A percentile compares a stretch with the other conserved stretches of the same genome.
Conservation (phyloP, 2,888 invertebrate genomes). For the Merodon equestris region DNA sequence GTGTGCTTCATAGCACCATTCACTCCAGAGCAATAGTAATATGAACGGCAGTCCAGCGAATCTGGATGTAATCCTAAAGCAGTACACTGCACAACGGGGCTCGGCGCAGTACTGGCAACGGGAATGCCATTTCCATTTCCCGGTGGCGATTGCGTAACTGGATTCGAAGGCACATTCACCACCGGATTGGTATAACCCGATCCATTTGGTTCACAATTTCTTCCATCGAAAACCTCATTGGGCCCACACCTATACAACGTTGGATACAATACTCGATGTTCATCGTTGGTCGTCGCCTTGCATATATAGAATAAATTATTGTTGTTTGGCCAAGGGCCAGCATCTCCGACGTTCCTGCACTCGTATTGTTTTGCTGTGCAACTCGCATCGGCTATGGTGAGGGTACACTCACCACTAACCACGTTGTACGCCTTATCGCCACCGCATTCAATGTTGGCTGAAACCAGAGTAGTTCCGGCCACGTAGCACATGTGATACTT, state of each 20-base stretch:
- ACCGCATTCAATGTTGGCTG: constrained; percentile 77
- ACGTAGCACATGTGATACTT: constrained; percentile 78
- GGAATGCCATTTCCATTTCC: neutral
- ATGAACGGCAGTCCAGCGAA: constrained; percentile 73
- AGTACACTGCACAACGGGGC: constrained; percentile 17
- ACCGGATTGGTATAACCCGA: too few relatives aligned
- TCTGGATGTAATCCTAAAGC: constrained; percentile 73
- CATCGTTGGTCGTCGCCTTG: constrained; percentile 75
- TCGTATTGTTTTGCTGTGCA: constrained; percentile 75
- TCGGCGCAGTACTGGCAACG: constrained; percentile 1
- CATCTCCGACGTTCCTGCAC: constrained; percentile 75
- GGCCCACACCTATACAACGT: constrained; percentile 77
- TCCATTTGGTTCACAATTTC: constrained; percentile 64
- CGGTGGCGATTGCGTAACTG: constrained; percentile 1
- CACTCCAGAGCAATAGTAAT: constrained; percentile 75
- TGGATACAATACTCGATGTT: constrained; percentile 75
- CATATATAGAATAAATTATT: constrained; percentile 78
- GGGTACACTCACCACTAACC: constrained; percentile 75
- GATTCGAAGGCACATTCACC: constrained; percentile 8
- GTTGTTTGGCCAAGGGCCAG: constrained; percentile 76
- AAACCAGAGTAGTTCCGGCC: constrained; percentile 75
- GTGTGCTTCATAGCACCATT: constrained; percentile 72
- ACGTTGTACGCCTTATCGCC: constrained; percentile 76
- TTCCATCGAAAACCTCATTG: constrained; percentile 75
- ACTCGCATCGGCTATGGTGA: constrained; percentile 72